phyloP scores from a whole-genome alignment of 2,888 invertebrate species.

The Lasiommata megera region DNA sequence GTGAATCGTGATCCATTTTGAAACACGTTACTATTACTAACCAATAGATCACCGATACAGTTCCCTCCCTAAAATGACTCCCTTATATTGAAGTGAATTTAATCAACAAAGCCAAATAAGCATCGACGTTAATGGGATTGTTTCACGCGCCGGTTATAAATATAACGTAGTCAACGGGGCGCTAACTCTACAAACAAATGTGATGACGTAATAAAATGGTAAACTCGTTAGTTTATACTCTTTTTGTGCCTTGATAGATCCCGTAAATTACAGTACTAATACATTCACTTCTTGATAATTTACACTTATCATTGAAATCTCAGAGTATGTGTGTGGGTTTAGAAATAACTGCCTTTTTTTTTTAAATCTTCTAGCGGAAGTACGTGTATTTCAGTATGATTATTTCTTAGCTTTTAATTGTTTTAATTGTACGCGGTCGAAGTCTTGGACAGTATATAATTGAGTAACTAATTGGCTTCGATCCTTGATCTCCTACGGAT shows the following conservation, averaged over 20 bases:
- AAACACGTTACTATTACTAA: too few relatives aligned
- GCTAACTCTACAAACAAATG: conserved; percentile 28
- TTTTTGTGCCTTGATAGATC: conserved; percentile 10
- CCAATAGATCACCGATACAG: too few relatives aligned
- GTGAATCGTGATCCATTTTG: too few relatives aligned
- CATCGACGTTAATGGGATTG: conserved; percentile 3
- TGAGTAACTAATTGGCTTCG: not conserved
- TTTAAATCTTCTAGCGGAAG: too few relatives aligned
- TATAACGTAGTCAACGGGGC: conserved; percentile 29
- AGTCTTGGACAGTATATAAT: not conserved
- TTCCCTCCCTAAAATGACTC: too few relatives aligned
- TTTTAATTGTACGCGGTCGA: too few relatives aligned
- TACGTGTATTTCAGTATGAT: too few relatives aligned
- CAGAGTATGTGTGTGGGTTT: too few relatives aligned
- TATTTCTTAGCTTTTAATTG: too few relatives aligned
- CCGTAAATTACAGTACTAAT: not conserved
- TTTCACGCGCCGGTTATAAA: conserved; percentile 27
- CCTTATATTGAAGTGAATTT: not conserved
- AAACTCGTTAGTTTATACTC: conserved; percentile 22
- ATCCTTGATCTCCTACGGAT: not conserved
- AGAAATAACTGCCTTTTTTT: too few relatives aligned
- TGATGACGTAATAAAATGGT: conserved; percentile 29
- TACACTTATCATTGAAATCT: too few relatives aligned
- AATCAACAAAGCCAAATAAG: not conserved
- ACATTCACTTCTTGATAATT: too few relatives aligned